phyloP scores from a whole-genome alignment of 2,888 invertebrate genomes.

The Epistrophe eligans region DNA sequence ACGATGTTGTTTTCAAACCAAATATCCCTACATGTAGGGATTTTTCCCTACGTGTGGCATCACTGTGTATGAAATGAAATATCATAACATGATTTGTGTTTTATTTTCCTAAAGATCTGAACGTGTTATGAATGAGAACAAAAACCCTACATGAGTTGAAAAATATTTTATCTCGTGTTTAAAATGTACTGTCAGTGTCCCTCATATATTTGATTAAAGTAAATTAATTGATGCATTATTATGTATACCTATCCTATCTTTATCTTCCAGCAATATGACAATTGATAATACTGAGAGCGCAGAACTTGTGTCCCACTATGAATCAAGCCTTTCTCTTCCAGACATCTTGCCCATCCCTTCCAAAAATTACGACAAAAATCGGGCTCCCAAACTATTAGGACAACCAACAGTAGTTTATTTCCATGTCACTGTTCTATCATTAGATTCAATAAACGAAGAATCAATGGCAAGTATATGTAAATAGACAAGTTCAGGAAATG shows the following conservation, averaged over 20 bases:
- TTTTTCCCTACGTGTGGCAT: too few relatives aligned
- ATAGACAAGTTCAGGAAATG: too few relatives aligned
- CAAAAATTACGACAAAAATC: constrained; percentile 95
- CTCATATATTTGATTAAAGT: too few relatives aligned
- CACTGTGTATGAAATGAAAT: too few relatives aligned
- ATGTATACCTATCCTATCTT: background rate
- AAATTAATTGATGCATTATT: background rate
- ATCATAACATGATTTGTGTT: too few relatives aligned
- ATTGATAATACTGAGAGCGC: constrained; percentile 83
- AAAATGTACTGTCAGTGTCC: too few relatives aligned
- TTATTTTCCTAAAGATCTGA: too few relatives aligned
- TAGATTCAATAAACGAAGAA: constrained; percentile 98
- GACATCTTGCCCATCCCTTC: constrained; percentile 93
- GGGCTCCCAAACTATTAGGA: constrained; percentile 93
- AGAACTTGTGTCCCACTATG: constrained; percentile 84
- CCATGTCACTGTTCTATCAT: constrained; percentile 94
- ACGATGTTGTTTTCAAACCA: too few relatives aligned
- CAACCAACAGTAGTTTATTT: constrained; percentile 95
- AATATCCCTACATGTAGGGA: too few relatives aligned
- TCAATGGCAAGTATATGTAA: constrained; percentile 89
- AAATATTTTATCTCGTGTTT: too few relatives aligned
- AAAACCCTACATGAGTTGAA: too few relatives aligned
- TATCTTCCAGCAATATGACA: constrained; percentile 51
- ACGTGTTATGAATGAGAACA: too few relatives aligned
- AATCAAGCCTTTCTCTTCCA: constrained; percentile 90